A percentile compares a stretch with the other conserved stretches of the same genome.
Evolutionary conservation across 1,140 invertebrate species (phyloP).

Genomic region (Eulimnadia texana): DNA sequence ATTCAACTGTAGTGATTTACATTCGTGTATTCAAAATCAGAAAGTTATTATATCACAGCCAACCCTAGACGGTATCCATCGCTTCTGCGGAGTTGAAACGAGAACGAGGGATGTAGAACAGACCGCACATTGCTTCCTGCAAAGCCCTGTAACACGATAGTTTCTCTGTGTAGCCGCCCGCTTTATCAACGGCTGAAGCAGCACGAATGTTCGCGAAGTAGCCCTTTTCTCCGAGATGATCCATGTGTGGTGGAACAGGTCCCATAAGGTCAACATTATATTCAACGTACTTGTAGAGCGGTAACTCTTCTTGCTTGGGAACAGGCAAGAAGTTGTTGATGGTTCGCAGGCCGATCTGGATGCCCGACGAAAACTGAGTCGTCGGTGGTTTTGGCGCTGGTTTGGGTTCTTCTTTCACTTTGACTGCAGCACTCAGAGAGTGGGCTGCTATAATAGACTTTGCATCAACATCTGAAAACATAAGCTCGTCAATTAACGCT

Average conservation of each 20-base stretch:
- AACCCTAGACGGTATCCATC: neutral
- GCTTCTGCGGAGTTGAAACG: neutral
- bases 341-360: conserved; percentile 49
- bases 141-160: conserved; percentile 75
- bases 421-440: conserved; percentile 36
- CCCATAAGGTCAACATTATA: conserved; percentile 45
- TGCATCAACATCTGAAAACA: conserved; percentile 78
- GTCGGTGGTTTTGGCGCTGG: conserved; percentile 17
- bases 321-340: conserved; percentile 42
- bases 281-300: conserved; percentile 51
- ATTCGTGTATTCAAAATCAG: neutral
- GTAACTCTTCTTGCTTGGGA: conserved; percentile 56
- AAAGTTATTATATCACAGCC: too few species aligned
- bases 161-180: conserved; percentile 69
- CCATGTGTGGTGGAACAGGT: conserved; percentile 47
- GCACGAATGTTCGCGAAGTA: conserved; percentile 60
- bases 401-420: conserved; percentile 25
- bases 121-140: conserved; percentile 67
- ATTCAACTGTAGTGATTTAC: too few species aligned
- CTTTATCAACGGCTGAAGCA: conserved; percentile 56
- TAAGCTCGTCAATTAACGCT: conserved; percentile 81
- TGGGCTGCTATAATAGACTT: conserved; percentile 74
- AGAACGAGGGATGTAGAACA: conserved; percentile 14
- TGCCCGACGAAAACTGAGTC: conserved; percentile 64
- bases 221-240: conserved; percentile 37